Percentiles rank a stretch among this genome's conserved stretches.
Conservation (phyloP, 2,113 vertebrate genomes). For the Dolichotis patagonum region DNA sequence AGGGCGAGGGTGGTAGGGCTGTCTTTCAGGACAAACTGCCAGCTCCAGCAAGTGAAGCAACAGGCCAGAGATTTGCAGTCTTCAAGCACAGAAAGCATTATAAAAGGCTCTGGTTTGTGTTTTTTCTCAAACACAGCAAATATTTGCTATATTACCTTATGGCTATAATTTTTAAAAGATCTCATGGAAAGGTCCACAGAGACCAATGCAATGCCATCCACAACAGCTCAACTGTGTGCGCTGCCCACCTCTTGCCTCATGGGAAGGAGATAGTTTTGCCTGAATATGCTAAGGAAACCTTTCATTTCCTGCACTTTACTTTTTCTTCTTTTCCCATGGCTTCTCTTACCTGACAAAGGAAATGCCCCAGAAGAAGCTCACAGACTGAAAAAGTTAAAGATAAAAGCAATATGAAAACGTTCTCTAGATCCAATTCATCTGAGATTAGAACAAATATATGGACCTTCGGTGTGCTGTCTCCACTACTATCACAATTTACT, state of each 20-base stretch:
- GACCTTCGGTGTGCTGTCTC: conserved; percentile 77
- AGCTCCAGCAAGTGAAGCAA: conserved; percentile 25
- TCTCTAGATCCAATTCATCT: conserved; percentile 49
- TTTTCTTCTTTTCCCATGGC: not conserved
- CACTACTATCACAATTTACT: conserved; percentile 77
- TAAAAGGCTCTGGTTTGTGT: conserved; percentile 52
- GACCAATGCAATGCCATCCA: not conserved
- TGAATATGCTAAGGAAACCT: not conserved
- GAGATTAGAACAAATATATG: conserved; percentile 62
- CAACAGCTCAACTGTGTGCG: fast-evolving
- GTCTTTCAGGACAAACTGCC: conserved; percentile 61
- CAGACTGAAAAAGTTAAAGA: not conserved
- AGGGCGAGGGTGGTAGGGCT: conserved; percentile 55
- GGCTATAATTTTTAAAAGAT: not conserved
- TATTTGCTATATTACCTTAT: not conserved
- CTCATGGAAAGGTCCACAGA: not conserved
- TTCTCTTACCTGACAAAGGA: not conserved
- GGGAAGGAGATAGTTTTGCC: not conserved
- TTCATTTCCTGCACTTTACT: not conserved
- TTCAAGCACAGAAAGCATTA: conserved; percentile 46
- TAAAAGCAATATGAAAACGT: conserved; percentile 63
- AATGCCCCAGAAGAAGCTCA: not conserved
- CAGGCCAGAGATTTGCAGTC: not conserved
- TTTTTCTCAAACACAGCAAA: conserved; percentile 65
- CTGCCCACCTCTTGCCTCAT: not conserved